Evolutionary conservation across 2,888 invertebrate species (phyloP).

Genomic region (Quadriops clusia): DNA sequence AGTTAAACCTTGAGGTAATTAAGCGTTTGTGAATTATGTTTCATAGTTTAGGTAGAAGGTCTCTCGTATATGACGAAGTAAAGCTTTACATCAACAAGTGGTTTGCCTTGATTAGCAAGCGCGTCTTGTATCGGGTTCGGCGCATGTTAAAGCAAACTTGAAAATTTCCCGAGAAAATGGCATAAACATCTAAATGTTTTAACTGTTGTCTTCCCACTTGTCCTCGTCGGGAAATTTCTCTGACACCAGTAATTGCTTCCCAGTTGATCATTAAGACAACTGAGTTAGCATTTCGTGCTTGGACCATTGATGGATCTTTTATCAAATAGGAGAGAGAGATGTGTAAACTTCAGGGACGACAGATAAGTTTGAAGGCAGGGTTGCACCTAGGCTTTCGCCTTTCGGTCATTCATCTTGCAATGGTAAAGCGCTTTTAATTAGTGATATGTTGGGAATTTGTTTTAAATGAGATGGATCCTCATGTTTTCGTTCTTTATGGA

Average conservation of each 20-base stretch:
- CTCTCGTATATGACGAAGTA: conserved; percentile 19
- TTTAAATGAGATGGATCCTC: no score
- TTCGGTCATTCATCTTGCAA: no score
- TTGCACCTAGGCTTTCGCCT: no score
- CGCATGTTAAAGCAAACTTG: neutral
- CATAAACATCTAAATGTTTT: neutral
- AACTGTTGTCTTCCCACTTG: conserved; percentile 6
- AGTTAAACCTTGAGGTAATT: no score
- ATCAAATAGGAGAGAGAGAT: no score
- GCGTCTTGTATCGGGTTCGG: conserved; percentile 13
- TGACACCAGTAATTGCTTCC: conserved; percentile 25
- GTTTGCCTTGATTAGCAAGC: conserved; percentile 19
- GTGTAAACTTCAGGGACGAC: no score
- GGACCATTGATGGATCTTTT: conserved; percentile 12
- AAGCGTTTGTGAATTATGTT: no score
- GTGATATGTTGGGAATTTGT: no score
- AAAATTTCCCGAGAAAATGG: conserved; percentile 2
- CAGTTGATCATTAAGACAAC: conserved; percentile 23
- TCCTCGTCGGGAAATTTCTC: conserved; percentile 17
- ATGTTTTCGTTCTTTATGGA: no score
- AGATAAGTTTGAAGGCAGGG: no score
- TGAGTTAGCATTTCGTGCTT: conserved; percentile 26
- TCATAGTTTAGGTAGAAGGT: no score
- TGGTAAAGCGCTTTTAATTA: no score
- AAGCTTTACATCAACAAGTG: conserved; percentile 27